A percentile compares a stretch with the other conserved stretches of the same genome.
Evolutionary conservation across 2,797 vertebrate species (phyloP).

Genomic region (Selene dorsalis): DNA sequence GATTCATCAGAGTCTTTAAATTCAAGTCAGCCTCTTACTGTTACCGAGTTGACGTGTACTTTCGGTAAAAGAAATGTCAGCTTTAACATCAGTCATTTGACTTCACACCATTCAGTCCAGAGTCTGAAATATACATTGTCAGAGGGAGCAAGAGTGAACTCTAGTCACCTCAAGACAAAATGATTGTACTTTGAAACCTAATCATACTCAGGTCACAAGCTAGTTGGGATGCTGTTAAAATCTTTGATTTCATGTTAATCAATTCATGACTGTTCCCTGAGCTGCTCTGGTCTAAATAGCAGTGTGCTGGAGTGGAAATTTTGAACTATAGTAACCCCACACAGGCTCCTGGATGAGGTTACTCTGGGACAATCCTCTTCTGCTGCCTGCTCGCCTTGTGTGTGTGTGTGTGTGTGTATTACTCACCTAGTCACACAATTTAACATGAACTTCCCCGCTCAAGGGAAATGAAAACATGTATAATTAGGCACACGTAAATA

Average conservation of each 20-base stretch:
- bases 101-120: not conserved
- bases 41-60: not conserved
- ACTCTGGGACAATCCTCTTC: slow-evolving; percentile 51
- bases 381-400: slow-evolving; percentile 21
- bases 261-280: not conserved
- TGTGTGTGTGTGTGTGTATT: slow-evolving; percentile 25
- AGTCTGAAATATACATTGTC: not conserved
- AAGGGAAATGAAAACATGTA: slow-evolving; percentile 42
- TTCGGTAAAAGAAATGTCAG: not conserved
- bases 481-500: slow-evolving; percentile 22
- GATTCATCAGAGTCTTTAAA: not conserved
- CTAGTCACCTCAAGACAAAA: not conserved
- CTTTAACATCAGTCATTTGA: not conserved
- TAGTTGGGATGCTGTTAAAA: not conserved
- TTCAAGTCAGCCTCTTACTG: too few species aligned
- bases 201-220: not conserved
- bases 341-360: slow-evolving; percentile 58
- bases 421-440: slow-evolving; percentile 40
- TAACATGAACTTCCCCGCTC: slow-evolving; percentile 19
- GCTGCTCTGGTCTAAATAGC: slow-evolving; percentile 32
- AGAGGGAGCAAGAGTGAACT: not conserved
- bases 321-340: slow-evolving; percentile 75
- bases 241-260: not conserved
- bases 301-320: slow-evolving; percentile 30
- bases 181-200: not conserved